Evolutionary conservation across 2,797 vertebrate genomes (phyloP).

Genomic region (Eleutherodactylus coqui): DNA sequence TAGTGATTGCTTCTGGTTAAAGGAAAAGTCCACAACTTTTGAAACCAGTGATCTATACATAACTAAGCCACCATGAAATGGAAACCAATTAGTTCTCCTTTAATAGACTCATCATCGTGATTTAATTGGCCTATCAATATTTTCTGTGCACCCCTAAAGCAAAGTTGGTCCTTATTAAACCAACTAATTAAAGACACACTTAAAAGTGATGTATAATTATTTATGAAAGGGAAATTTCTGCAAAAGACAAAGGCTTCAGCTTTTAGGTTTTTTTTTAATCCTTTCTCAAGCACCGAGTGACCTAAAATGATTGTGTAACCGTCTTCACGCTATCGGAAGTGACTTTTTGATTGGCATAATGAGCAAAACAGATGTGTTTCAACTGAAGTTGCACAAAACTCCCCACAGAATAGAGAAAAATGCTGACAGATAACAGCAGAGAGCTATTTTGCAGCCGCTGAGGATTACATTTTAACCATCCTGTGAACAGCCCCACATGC

Average conservation of each 20-base stretch:
- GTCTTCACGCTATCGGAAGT: conserved; percentile 54
- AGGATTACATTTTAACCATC: conserved; percentile 75
- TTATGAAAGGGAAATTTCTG: conserved; percentile 66
- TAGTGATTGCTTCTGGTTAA: conserved; percentile 71
- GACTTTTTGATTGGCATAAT: conserved; percentile 73
- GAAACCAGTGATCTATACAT: conserved; percentile 69
- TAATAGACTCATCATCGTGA: conserved; percentile 72
- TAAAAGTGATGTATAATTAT: conserved; percentile 65
- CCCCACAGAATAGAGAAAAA: conserved; percentile 70
- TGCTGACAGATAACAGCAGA: conserved; percentile 71
- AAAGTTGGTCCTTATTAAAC: conserved; percentile 72
- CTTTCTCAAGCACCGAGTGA: conserved; percentile 49
- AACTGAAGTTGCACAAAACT: conserved; percentile 69
- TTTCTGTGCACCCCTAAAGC: conserved; percentile 65
- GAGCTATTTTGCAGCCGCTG: conserved; percentile 67
- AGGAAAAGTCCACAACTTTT: conserved; percentile 66
- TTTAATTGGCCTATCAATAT: conserved; percentile 77
- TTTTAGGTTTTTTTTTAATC: conserved; percentile 35
- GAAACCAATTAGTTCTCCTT: conserved; percentile 71
- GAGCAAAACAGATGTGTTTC: conserved; percentile 70
- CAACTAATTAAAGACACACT: conserved; percentile 72
- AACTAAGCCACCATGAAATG: conserved; percentile 65
- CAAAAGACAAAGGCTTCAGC: conserved; percentile 59
- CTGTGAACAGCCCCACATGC: conserved; percentile 61
- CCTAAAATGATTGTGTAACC: conserved; percentile 31